phyloP scores from a whole-genome alignment of 2,888 invertebrate genomes.

The Tryphoninae sp. region DNA sequence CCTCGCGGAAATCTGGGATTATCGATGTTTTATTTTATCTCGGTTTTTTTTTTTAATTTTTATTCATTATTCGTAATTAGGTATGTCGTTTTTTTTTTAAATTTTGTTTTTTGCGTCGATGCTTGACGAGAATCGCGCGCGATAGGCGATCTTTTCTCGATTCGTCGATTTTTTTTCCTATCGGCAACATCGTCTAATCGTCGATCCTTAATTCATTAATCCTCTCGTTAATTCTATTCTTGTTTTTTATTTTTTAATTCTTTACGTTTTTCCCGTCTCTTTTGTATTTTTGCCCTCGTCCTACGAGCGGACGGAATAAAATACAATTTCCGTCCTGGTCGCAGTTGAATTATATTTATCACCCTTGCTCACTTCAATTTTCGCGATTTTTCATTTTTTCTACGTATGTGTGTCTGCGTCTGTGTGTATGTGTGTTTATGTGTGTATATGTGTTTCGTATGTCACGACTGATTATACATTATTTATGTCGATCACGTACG shows the following conservation, averaged over 20 bases:
- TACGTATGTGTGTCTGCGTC: neutral
- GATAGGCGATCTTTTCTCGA: neutral
- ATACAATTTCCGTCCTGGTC: constrained; percentile 37
- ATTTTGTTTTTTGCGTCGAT: neutral
- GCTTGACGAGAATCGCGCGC: neutral
- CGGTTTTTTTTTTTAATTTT: neutral
- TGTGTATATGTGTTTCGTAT: too few species aligned
- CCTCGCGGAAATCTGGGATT: constrained; percentile 29
- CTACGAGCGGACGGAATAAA: constrained; percentile 19
- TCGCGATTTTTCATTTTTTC: constrained; percentile 17
- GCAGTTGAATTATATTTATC: constrained; percentile 46
- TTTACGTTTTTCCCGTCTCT: neutral
- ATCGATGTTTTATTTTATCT: constrained; percentile 48
- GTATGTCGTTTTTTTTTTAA: neutral
- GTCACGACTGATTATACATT: constrained; percentile 53
- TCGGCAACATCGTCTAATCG: constrained; percentile 40
- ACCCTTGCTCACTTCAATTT: constrained; percentile 33
- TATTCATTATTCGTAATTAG: neutral
- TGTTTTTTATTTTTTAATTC: constrained; percentile 3
- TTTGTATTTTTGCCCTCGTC: constrained; percentile 6
- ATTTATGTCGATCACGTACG: constrained; percentile 48
- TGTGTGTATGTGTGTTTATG: too few species aligned
- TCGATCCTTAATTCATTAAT: constrained; percentile 9
- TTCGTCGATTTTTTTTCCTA: constrained; percentile 37
- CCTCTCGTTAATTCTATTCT: constrained; percentile 12